A percentile compares a stretch with the other conserved stretches of the same genome.
Evolutionary conservation across 2,888 invertebrate species (phyloP).

Genomic region (Homarus gammarus): DNA sequence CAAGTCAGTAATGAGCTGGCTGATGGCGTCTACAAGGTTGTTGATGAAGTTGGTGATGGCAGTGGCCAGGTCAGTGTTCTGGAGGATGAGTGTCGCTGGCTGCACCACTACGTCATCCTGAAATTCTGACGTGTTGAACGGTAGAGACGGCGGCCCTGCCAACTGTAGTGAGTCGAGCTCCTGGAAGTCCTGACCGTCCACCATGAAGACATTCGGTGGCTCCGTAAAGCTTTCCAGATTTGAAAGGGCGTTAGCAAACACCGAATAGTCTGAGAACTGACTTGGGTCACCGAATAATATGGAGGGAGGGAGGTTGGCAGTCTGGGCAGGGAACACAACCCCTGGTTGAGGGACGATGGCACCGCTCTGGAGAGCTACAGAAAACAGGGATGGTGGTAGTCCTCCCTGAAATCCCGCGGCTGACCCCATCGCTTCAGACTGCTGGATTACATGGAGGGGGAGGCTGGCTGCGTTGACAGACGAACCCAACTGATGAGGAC

Average conservation of each 20-base stretch:
- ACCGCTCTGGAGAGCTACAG: slow-evolving; percentile 35
- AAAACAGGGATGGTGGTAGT: slow-evolving; percentile 14
- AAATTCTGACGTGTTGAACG: neutral
- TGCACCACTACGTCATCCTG: neutral
- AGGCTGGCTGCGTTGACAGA: too few relatives aligned
- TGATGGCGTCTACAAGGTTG: slow-evolving; percentile 57
- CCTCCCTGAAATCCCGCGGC: slow-evolving; percentile 29
- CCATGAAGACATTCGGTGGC: slow-evolving; percentile 19
- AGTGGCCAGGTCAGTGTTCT: slow-evolving; percentile 41
- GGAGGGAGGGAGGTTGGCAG: neutral
- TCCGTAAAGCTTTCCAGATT: neutral
- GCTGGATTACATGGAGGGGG: slow-evolving; percentile 15
- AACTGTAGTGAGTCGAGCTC: neutral
- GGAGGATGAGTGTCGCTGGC: neutral
- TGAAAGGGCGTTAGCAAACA: slow-evolving; percentile 27
- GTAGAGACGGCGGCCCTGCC: neutral
- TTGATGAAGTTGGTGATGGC: slow-evolving; percentile 62
- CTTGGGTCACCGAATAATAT: slow-evolving; percentile 45
- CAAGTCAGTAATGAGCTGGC: slow-evolving; percentile 51
- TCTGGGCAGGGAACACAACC: neutral
- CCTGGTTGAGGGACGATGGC: neutral
- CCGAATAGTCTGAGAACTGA: slow-evolving; percentile 37
- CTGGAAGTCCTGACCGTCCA: slow-evolving; percentile 25
- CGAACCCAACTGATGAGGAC: too few relatives aligned
- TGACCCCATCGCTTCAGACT: neutral